Evolutionary conservation across 2,797 vertebrate genomes (phyloP).

Genomic region (Micropoecilia bifurca): DNA sequence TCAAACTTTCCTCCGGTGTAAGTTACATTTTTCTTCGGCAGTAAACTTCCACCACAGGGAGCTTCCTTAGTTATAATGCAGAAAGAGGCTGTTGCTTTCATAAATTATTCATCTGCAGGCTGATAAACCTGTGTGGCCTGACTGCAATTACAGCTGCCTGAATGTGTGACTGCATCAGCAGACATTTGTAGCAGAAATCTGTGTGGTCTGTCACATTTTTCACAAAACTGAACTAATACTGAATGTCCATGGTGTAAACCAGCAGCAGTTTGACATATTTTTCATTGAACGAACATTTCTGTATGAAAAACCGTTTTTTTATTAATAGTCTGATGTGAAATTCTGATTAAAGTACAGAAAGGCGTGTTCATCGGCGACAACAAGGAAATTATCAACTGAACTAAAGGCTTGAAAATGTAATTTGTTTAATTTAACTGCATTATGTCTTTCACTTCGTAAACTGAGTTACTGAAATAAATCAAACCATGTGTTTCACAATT

Average conservation of each 20-base stretch:
- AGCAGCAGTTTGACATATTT: no score
- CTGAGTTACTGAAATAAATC: not conserved
- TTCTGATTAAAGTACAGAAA: no score
- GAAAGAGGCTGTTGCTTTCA: slow-evolving; percentile 48
- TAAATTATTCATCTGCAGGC: slow-evolving; percentile 73
- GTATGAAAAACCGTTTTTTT: no score
- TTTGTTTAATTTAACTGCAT: not conserved
- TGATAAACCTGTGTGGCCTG: slow-evolving; percentile 56
- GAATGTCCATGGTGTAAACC: no score
- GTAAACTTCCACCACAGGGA: slow-evolving; percentile 58
- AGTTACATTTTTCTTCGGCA: slow-evolving; percentile 25
- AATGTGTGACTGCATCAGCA: slow-evolving; percentile 35
- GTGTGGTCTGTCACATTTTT: not conserved
- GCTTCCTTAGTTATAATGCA: slow-evolving; percentile 72
- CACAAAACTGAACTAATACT: not conserved
- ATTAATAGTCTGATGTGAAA: no score
- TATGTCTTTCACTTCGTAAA: not conserved
- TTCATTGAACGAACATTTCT: no score
- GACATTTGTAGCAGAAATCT: slow-evolving; percentile 10
- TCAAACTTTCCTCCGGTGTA: not conserved
- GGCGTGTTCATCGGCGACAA: not conserved
- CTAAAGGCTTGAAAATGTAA: not conserved
- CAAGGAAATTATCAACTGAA: not conserved
- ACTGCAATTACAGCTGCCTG: slow-evolving; percentile 61
- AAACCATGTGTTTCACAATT: not conserved